phyloP scores from a whole-genome alignment of 1,140 invertebrate genomes.

The Aporrectodea caliginosa region DNA sequence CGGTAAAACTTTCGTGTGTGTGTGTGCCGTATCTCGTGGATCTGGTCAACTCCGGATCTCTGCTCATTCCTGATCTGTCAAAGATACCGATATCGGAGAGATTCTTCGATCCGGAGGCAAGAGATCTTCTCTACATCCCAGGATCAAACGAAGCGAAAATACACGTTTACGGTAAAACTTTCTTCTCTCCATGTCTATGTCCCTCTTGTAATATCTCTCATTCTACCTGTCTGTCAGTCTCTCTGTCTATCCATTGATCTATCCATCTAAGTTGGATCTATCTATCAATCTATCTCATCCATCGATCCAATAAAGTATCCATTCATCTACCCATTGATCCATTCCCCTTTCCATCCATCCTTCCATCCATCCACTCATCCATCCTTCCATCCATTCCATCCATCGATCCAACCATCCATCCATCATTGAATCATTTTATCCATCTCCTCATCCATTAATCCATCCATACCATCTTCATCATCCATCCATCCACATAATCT shows the following conservation, averaged over 20 bases:
- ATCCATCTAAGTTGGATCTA: too few species aligned
- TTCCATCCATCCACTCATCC: neutral
- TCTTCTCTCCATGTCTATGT: neutral
- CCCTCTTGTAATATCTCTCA: too few species aligned
- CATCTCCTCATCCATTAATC: neutral
- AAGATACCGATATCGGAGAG: conserved; percentile 24
- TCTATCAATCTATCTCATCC: neutral
- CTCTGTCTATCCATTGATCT: too few species aligned
- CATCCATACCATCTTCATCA: neutral
- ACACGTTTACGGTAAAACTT: conserved; percentile 15
- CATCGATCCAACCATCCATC: neutral
- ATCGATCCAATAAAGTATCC: neutral
- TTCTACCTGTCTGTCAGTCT: too few species aligned
- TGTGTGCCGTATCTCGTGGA: conserved; percentile 23
- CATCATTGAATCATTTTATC: neutral
- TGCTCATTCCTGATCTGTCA: conserved; percentile 28
- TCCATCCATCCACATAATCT: neutral
- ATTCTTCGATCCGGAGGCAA: conserved; percentile 7
- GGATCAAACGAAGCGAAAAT: conserved; percentile 17
- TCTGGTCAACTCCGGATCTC: conserved; percentile 23
- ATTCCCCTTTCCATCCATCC: neutral
- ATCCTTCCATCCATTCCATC: neutral
- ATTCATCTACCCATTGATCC: neutral
- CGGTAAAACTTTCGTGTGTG: too few species aligned
- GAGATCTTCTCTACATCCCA: conserved; percentile 25